phyloP scores from a whole-genome alignment of 2,797 vertebrate genomes.

The Centropyge bicolor region DNA sequence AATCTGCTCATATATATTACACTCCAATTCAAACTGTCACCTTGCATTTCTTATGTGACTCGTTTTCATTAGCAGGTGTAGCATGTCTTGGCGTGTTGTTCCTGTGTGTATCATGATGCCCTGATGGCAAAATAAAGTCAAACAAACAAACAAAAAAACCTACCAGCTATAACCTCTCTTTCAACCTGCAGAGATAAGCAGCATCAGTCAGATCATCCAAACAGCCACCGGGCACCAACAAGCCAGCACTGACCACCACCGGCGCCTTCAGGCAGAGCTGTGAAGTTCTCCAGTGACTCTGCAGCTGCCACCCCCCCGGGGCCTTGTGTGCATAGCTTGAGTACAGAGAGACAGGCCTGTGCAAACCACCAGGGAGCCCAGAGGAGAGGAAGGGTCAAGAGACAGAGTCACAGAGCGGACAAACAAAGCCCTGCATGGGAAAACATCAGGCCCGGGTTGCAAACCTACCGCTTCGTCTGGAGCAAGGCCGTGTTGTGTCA shows the following conservation, averaged over 20 bases:
- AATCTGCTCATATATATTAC: conserved; percentile 3
- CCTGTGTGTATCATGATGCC: background rate
- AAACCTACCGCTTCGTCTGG: background rate
- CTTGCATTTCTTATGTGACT: background rate
- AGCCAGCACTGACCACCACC: conserved; percentile 16
- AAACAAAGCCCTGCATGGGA: conserved; percentile 67
- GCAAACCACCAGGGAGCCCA: conserved; percentile 62
- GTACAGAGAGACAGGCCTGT: conserved; percentile 51
- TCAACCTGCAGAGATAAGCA: background rate
- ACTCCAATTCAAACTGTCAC: background rate
- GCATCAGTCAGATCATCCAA: conserved; percentile 34
- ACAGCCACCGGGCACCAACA: conserved; percentile 9
- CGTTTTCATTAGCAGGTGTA: background rate
- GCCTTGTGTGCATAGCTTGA: conserved; percentile 49
- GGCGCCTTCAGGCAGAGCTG: conserved; percentile 44
- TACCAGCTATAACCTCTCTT: background rate
- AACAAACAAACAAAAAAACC: too few species aligned
- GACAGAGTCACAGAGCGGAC: conserved; percentile 56
- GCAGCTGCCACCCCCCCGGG: conserved; percentile 69
- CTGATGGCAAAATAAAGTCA: background rate
- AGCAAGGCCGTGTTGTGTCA: conserved; percentile 6
- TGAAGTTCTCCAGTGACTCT: conserved; percentile 66
- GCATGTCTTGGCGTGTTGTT: background rate
- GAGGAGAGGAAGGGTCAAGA: conserved; percentile 69
- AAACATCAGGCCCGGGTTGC: conserved; percentile 47